Conservation (phyloP, 2,888 invertebrate species). For the Crematogaster levior region DNA sequence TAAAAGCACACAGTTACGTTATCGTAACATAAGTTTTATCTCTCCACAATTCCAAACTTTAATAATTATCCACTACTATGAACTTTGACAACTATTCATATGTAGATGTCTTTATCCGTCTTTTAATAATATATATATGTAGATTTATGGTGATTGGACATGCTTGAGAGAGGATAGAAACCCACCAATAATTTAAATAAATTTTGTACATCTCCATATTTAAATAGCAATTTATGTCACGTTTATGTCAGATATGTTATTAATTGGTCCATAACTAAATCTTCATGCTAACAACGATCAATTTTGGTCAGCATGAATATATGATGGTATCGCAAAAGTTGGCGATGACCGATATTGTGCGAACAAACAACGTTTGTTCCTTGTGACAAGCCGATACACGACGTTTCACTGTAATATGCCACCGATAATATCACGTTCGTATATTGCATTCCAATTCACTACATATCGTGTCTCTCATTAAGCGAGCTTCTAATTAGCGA, state of each 20-base stretch:
- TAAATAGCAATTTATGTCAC: neutral
- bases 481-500: conserved; percentile 46
- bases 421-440: conserved; percentile 26
- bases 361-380: conserved; percentile 19
- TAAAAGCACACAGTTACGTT: neutral
- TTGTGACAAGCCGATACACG: conserved; percentile 14
- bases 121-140: conserved; percentile 1
- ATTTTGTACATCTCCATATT: conserved; percentile 18
- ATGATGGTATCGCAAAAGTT: neutral
- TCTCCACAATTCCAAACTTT: conserved; percentile 16
- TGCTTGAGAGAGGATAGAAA: neutral
- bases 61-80: neutral
- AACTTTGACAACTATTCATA: neutral
- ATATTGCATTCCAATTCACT: conserved; percentile 29
- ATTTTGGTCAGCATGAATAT: neutral
- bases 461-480: conserved; percentile 42
- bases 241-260: neutral
- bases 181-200: neutral
- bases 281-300: neutral
- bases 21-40: conserved; percentile 30
- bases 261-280: conserved; percentile 16
- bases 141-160: neutral
- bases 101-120: neutral
- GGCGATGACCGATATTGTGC: neutral
- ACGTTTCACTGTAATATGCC: conserved; percentile 28